Evolutionary conservation across 2,888 invertebrate species (phyloP).

Genomic region (Lacanobia wlatinum): DNA sequence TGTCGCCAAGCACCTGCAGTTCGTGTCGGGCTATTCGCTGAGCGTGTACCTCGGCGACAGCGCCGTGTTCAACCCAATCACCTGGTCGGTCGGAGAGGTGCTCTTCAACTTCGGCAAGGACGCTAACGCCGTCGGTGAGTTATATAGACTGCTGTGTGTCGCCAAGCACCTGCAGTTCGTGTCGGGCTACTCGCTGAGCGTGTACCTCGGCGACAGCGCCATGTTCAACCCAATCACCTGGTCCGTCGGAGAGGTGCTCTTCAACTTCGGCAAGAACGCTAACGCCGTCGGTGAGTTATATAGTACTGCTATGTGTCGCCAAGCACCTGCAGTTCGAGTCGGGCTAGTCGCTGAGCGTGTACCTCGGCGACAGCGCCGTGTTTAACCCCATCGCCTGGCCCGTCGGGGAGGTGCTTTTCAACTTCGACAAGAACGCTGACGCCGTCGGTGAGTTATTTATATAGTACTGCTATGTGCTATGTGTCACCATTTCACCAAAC

Average conservation of each 20-base stretch:
- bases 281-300: conserved; percentile 78
- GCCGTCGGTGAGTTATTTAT: conserved; percentile 75
- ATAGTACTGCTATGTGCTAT: no score
- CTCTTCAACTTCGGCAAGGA: conserved; percentile 93
- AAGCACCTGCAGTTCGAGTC: conserved; percentile 94
- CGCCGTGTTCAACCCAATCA: conserved; percentile 96
- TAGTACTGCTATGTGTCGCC: conserved; percentile 65
- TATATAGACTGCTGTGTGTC: not conserved
- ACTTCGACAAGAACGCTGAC: conserved; percentile 90
- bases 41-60: conserved; percentile 97
- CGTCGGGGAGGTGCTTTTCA: conserved; percentile 94
- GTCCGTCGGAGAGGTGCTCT: conserved; percentile 94
- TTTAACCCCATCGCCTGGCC: conserved; percentile 97
- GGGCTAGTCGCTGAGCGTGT: conserved; percentile 96
- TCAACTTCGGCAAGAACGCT: conserved; percentile 92
- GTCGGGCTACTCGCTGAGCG: conserved; percentile 95
- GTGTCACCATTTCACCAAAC: no score
- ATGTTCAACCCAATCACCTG: conserved; percentile 97
- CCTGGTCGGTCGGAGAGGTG: conserved; percentile 96
- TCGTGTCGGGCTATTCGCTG: conserved; percentile 95
- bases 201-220: conserved; percentile 97
- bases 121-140: conserved; percentile 79
- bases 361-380: conserved; percentile 97
- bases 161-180: conserved; percentile 94
- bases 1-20: conserved; percentile 93